Percentiles rank a stretch among this genome's conserved stretches.
Conservation (phyloP, 2,113 vertebrate species). For the Rutilus rutilus region DNA sequence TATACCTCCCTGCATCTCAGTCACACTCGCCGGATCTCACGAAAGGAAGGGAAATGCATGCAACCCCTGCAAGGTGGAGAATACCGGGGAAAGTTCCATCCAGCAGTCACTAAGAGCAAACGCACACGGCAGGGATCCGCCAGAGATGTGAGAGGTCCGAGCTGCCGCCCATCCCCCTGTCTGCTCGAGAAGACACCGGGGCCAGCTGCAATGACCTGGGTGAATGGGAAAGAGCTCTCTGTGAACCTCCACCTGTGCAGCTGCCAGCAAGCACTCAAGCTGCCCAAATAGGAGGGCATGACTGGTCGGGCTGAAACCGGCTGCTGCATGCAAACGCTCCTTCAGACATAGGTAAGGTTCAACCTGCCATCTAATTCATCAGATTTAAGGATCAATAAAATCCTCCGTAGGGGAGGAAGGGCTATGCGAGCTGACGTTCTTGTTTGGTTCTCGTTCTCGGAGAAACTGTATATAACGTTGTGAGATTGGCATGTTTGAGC, state of each 20-base stretch:
- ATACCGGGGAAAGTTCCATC: conserved; percentile 49
- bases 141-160: conserved; percentile 72
- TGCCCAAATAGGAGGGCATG: conserved; percentile 75
- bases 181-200: conserved; percentile 68
- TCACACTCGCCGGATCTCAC: conserved; percentile 46
- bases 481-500: neutral
- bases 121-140: conserved; percentile 5
- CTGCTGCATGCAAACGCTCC: conserved; percentile 51
- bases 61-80: conserved; percentile 29
- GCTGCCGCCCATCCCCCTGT: conserved; percentile 60
- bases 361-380: conserved; percentile 25
- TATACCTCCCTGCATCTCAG: conserved; percentile 60
- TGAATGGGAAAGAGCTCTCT: conserved; percentile 68
- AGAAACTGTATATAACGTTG: neutral
- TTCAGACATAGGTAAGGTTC: conserved; percentile 57
- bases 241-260: conserved; percentile 49
- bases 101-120: conserved; percentile 19
- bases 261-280: conserved; percentile 58
- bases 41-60: conserved; percentile 50
- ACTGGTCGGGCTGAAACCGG: conserved; percentile 20
- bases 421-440: neutral
- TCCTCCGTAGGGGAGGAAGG: neutral
- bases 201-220: conserved; percentile 76
- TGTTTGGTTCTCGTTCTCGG: neutral
- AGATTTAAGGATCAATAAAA: conserved; percentile 23